phyloP scores from a whole-genome alignment of 2,113 vertebrate species.

The Pluvialis apricaria region DNA sequence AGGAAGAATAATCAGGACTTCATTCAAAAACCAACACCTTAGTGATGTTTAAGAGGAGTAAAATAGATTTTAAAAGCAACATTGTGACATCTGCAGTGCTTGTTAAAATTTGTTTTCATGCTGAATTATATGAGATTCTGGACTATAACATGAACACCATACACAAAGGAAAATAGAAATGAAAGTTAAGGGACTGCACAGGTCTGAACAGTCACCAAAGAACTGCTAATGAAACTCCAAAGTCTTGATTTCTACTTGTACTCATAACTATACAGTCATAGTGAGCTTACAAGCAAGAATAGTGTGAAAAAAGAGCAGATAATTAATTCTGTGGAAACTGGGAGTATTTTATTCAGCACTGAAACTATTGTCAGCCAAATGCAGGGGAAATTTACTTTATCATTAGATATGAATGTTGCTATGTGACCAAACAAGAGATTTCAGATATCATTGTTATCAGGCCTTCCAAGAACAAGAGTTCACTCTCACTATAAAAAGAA shows the following conservation, averaged over 20 bases:
- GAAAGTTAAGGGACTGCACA: background rate
- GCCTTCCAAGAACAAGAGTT: slow-evolving; percentile 41
- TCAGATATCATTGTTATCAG: background rate
- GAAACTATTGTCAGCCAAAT: background rate
- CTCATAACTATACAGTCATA: background rate
- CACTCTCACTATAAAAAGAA: background rate
- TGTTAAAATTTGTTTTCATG: background rate
- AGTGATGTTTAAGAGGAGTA: background rate
- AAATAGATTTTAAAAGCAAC: background rate
- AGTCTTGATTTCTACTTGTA: background rate
- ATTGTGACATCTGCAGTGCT: background rate
- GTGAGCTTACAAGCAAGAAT: background rate
- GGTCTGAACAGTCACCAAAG: background rate
- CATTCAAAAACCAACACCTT: background rate
- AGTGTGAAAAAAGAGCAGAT: background rate
- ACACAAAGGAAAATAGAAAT: background rate
- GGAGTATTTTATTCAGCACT: background rate
- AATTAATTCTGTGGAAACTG: background rate
- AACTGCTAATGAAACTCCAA: background rate
- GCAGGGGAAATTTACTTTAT: background rate
- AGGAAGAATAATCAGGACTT: background rate
- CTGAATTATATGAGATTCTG: background rate
- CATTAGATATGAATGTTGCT: background rate
- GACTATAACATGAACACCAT: background rate
- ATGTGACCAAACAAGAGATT: slow-evolving; percentile 32